Evolutionary conservation across 2,888 invertebrate genomes (phyloP), one percentile per base, ranked within the genome.

Genomic region (Chymomyza caudatula): DNA sequence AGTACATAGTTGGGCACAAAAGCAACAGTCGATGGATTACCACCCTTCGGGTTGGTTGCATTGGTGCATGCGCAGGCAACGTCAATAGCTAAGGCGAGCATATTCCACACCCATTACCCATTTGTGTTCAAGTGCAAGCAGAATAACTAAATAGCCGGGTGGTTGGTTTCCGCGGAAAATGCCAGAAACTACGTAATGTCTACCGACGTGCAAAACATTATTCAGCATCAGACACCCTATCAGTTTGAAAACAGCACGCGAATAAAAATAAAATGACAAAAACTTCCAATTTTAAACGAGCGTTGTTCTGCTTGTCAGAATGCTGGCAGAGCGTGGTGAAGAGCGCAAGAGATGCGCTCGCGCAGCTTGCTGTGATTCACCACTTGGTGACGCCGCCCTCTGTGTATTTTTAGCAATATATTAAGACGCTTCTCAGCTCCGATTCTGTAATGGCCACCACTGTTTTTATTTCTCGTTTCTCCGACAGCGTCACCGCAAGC

Each of bases 401-500:
- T 44, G 59, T 64, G n/a, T 62, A 47, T 74, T 73, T 74, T 73
- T 69, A 73, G 73, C 15, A 25, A n/a, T 25, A 25, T 53, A 53
- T 53, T 37, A 37, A 37, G 11, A 37, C 29, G 29, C 11, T 37
- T 37, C 29, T 37, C 29, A 37, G 29, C 29, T 37, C 5, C 29
- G 8, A 11, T 11, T 37, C 2, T 37, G 29, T 37, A 37, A 37
- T 51, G 51, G 51, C 51, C 13, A 20, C 8, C 15, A 59, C n/a
- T 44, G 53, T 13, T 17, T 58, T 60, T 15, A 4, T 17, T 52
- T 47, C 63, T 20, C 52, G 4, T 59, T 20, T 19, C 61, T 55
- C 62, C 23, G 56, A n/a, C 91, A 97, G 96, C 93, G 97, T 88
- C 96, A 97, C 91, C 93, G 97, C 74, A 98, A 97, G 88, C 96